Base-by-base conservation (phyloP, 1,140 invertebrate species). In the Drosophila neocordata region DNA sequence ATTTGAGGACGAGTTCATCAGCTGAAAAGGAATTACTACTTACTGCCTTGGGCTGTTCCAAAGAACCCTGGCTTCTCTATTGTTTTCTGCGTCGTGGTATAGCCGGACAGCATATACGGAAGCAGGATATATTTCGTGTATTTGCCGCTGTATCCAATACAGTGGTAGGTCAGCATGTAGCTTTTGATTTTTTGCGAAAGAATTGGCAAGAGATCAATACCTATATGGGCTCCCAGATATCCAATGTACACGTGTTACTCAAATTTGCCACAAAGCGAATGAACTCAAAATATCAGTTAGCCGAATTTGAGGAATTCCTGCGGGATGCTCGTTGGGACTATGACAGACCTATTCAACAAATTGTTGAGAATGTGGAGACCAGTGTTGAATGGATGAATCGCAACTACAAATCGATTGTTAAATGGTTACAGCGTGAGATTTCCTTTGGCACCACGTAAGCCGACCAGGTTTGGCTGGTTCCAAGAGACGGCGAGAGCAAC, bases 381-480 rank as follows among this genome's bases (percentile, higher is more conserved):
- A 97, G 97, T 81, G 94, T 97, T 0, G 93, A 94, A 57, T 98
- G 97, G 97, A 95, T 96, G 93, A 92, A 95, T 18, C 93, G 92
- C 56, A 96, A 97, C 92, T 96, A 95, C 75, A 92, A 93, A 13
- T 92, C 93, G 0, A 96, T 98, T 38, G 93, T 94, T 1, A 91
- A 94, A 12, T 98, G 96, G 96, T 82, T 97, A 13, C 83, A 83
- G 38, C 65, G 60, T 1, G 83, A 88, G 13, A 58, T 48, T 20
- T 8, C 12, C 37, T 8, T 4, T n/a, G 37, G 41, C 48, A 15
- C 55, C 18, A 55, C 41, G 31, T 64, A 65, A 63, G 5, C 15
- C 34, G n/a, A 18, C 48, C 35, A 27, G 24, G 57, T 64, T 74
- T 77, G 69, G 65, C 73, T 61, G 79, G 69, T 61, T 82, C 73